Base-by-base conservation (phyloP, 1,140 invertebrate species). In the Eupeodes corollae region DNA sequence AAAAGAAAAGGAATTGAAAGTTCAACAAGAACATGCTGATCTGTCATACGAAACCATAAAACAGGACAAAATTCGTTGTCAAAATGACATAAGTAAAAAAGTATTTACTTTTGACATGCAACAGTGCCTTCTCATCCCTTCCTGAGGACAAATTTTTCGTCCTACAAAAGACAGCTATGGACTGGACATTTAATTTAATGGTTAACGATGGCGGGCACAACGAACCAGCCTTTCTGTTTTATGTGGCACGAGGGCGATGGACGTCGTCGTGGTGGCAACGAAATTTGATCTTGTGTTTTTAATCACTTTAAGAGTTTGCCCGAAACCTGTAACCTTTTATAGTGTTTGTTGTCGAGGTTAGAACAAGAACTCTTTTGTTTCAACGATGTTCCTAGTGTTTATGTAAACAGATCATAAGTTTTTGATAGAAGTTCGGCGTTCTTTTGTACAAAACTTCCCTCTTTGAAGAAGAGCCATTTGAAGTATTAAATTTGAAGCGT, bases 121-220 rank as follows among this genome's bases (percentile, higher is more conserved):
- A 50, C 61, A 70, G 44, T 65, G 58, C 50, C 48, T 69, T 16
- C 56, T 58, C n/a, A 69, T 9, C 58, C 59, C 10, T 49, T 45
- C 34, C 47, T 67, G 8, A 46, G 49, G 39, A 55, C 56, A 16
- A 58, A 54, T 11, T 47, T 61, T 12, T 47, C 58, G 10, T 67
- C 59, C 55, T 70, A 70, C 47, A 59, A 61, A 50, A 44, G 58
- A 19, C 58, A 56, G 42, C 45, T 70, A 19, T 69, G 67, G 61
- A 68, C 57, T n/a, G n/a, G n/a, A n/a, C n/a, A 3, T 70, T 55
- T 40, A 70, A 70, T 46, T 50, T 70, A 35, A 67, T 63, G 16
- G 52, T 70, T 14, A 52, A 63, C 48, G 58, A 61, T 33, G 57
- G 40, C 41, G 46, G n/a, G n/a, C n/a, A n/a, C 30, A 14, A 46